A percentile compares a stretch with the other conserved stretches of the same genome.
Conservation (phyloP, 2,113 vertebrate species). For the Eudorcas thomsonii region DNA sequence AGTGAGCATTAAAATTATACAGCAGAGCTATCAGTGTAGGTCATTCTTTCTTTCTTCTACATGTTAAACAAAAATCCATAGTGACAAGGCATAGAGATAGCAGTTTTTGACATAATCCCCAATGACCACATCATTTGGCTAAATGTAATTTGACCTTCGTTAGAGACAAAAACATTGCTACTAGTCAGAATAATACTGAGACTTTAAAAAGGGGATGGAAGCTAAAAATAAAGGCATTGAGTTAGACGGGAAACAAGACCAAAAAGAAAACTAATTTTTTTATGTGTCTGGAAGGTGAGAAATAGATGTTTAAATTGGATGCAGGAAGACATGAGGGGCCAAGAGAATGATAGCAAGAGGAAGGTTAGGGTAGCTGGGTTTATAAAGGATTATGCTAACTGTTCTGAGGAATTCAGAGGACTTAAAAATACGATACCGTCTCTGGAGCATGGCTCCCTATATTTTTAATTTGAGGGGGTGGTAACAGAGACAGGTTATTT, state of each 20-base stretch:
- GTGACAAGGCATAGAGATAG: slow-evolving; percentile 28
- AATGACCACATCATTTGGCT: not conserved
- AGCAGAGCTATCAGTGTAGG: not conserved
- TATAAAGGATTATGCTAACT: not conserved
- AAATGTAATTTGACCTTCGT: slow-evolving; percentile 49
- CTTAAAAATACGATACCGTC: not conserved
- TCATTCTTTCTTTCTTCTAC: not conserved
- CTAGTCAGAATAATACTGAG: not conserved
- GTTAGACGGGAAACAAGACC: not conserved
- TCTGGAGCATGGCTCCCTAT: not conserved
- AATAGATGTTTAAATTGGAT: not conserved
- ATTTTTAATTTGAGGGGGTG: not conserved
- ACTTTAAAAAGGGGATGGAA: not conserved
- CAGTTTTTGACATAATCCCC: slow-evolving; percentile 14
- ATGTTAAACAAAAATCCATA: slow-evolving; percentile 34
- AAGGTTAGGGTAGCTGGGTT: not conserved
- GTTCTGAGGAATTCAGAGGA: not conserved
- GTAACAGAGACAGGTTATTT: not conserved
- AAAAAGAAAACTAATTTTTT: not conserved
- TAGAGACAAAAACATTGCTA: not conserved
- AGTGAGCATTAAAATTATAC: not conserved
- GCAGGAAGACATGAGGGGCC: not conserved
- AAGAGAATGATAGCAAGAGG: not conserved
- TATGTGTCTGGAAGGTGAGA: not conserved
- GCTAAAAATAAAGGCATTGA: not conserved